Base-by-base conservation (phyloP, 2,797 vertebrate species). In the Danio aesculapii region DNA sequence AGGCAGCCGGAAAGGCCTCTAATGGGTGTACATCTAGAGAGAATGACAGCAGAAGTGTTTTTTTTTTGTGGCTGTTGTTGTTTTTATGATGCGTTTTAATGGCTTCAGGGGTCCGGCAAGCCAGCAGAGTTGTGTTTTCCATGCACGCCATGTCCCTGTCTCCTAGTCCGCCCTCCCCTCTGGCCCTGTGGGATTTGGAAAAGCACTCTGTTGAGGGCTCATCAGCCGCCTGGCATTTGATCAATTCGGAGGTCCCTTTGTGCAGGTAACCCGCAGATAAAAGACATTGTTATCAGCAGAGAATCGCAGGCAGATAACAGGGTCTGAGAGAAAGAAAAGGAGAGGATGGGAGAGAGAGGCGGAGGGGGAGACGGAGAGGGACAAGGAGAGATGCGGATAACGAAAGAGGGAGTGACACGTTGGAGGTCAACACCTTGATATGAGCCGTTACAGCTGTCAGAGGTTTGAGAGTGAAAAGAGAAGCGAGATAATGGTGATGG, bases 221-320 rank as follows among this genome's bases (percentile, higher is more conserved):
- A 90, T 95, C 92, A 93, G 88, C 90, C 86, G 90, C 86, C 88
- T 93, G 92, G 91, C 93, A 93, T 93, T 93, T 93, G 92, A 94
- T 94, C 93, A 93, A 93, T 95, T 92, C 87, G 82, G 85, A 85
- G 87, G 90, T 92, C 91, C 91, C 90, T 94, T 94, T 93, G 92
- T 93, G 93, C 91, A 88, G 90, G 91, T 92, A 91, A 93, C 92
- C 91, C 88, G 87, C 90, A 90, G 92, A 93, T 93, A 92, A 94
- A 94, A 94, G 91, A 91, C 88, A 85, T 88, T 85, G 91, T 93
- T 95, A 94, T 95, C 94, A 92, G 92, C 89, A 75, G 90, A 69
- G 89, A 90, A 92, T 92, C 89, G 74, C 90, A 90, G 53, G 85
- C 85, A 88, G 91, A 94, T 91, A 92, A 89, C 88, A 86, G 66